Percentiles rank a stretch among this genome's conserved stretches.
These are phyloP conservation scores for Palythoa grandis DNA, from an alignment of 92 coral and sea anemone genomes.

Conservation along the genomic window DNA sequence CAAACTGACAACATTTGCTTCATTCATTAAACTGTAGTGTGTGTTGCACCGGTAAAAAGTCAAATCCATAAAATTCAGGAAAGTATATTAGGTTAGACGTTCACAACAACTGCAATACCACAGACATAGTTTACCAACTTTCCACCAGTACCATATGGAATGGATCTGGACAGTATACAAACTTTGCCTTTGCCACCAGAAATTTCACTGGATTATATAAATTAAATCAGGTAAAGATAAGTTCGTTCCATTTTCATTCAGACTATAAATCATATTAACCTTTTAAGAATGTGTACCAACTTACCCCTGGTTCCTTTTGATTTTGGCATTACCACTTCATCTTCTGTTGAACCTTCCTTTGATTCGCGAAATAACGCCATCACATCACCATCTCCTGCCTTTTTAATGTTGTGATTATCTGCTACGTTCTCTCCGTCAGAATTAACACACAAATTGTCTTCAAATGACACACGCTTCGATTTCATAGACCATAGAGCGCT, in stretches of 20 bases:
- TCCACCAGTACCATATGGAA: no score
- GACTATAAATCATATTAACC: neutral
- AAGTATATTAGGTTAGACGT: no score
- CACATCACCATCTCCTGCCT: neutral
- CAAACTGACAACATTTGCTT: no score
- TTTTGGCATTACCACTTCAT: slow-evolving; percentile 19
- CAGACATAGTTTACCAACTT: no score
- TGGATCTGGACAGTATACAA: no score
- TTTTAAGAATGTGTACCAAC: neutral
- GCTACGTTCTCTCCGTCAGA: slow-evolving; percentile 75
- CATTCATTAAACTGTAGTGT: no score
- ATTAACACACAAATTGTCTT: slow-evolving; percentile 50
- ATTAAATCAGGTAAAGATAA: neutral
- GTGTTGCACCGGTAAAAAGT: no score
- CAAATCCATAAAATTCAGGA: no score
- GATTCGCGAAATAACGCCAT: slow-evolving; percentile 6
- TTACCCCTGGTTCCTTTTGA: neutral
- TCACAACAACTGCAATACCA: no score
- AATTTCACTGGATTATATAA: no score
- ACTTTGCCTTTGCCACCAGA: no score
- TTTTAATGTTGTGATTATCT: slow-evolving; percentile 7
- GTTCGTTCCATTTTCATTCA: neutral
- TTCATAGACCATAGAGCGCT: slow-evolving; percentile 24
- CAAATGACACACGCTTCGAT: slow-evolving; percentile 78
- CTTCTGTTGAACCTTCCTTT: slow-evolving; percentile 1